These are phyloP conservation scores for Epinotia bilunana DNA, from an alignment of 2,888 invertebrate species.

Conservation along the genomic window DNA sequence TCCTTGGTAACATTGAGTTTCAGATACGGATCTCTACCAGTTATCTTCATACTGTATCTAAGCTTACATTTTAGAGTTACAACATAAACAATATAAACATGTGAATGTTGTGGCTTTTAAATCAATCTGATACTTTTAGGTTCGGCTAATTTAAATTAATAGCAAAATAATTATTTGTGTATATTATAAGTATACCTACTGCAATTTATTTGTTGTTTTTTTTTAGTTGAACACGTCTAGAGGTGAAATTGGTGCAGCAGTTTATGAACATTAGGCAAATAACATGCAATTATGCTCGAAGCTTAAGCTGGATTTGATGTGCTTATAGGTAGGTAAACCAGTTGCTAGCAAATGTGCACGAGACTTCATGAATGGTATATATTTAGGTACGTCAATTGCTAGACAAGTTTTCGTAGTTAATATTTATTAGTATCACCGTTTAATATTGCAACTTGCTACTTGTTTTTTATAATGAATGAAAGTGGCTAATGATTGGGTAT, in stretches of 20 bases:
- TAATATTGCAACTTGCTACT: conserved; percentile 16
- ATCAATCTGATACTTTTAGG: not conserved
- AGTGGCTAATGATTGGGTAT: conserved; percentile 23
- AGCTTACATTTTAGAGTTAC: not conserved
- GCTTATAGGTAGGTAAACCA: not conserved
- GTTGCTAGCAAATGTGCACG: conserved; percentile 1
- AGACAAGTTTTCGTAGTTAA: conserved; percentile 28
- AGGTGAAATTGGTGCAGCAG: not conserved
- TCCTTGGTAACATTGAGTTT: conserved; percentile 4
- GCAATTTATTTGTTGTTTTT: not conserved
- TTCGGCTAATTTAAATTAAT: not conserved
- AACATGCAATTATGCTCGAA: not conserved
- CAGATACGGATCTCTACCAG: conserved; percentile 8
- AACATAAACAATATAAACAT: not conserved
- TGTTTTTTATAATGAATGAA: conserved; percentile 34
- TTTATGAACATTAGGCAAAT: not conserved
- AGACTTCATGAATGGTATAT: conserved; percentile 21
- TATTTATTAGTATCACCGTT: conserved; percentile 28
- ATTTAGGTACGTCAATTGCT: conserved; percentile 18
- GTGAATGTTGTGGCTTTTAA: not conserved
- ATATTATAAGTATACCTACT: not conserved
- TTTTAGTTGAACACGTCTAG: not conserved
- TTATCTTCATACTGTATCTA: not conserved
- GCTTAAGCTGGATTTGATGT: not conserved
- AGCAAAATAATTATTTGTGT: not conserved